phyloP scores from a whole-genome alignment of 2,888 invertebrate species.

The Cenopis cana region DNA sequence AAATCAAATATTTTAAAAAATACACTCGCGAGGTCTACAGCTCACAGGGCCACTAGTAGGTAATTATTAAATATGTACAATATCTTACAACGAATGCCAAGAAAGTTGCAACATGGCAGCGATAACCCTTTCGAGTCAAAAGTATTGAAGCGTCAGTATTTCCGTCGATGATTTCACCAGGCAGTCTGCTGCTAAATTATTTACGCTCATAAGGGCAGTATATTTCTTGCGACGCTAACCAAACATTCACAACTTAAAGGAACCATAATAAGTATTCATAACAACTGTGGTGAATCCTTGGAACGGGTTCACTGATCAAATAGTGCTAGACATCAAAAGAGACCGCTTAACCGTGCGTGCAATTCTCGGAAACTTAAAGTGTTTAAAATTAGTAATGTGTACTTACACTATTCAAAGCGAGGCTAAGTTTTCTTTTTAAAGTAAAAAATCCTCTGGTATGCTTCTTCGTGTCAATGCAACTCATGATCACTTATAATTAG shows the following conservation, averaged over 20 bases:
- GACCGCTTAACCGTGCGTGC: conserved; percentile 6
- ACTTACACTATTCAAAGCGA: conserved; percentile 43
- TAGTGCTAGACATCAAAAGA: conserved; percentile 39
- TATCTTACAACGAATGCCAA: neutral
- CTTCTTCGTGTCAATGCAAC: conserved; percentile 43
- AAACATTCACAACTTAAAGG: conserved; percentile 49
- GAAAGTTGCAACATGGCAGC: conserved; percentile 1
- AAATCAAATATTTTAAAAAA: too few species aligned
- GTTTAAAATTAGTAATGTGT: conserved; percentile 8
- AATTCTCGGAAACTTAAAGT: conserved; percentile 27
- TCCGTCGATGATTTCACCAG: conserved; percentile 75
- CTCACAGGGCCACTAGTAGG: too few species aligned
- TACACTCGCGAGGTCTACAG: too few species aligned
- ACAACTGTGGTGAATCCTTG: conserved; percentile 35
- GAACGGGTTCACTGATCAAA: conserved; percentile 40
- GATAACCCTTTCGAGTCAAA: conserved; percentile 36
- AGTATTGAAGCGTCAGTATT: conserved; percentile 54
- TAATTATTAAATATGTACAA: too few species aligned
- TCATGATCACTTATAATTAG: conserved; percentile 39
- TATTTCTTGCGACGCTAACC: conserved; percentile 47
- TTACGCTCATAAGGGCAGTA: conserved; percentile 60
- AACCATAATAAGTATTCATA: conserved; percentile 33
- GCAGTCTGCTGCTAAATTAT: conserved; percentile 59
- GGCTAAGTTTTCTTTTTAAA: conserved; percentile 43
- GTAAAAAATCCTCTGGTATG: conserved; percentile 43